Base-by-base conservation (phyloP, 2,113 vertebrate genomes). In the Dermatemys mawii region DNA sequence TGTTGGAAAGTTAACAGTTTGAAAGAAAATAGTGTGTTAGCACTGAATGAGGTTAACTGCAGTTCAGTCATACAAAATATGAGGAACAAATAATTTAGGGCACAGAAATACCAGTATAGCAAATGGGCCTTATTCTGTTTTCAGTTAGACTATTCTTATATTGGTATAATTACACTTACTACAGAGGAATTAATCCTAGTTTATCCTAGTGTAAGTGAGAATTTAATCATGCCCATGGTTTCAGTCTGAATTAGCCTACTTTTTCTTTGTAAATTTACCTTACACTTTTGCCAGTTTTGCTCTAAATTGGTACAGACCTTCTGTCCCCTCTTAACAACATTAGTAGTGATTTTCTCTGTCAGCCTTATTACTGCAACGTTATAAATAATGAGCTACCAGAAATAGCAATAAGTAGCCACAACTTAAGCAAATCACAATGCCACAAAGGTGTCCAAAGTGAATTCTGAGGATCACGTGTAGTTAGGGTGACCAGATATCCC, bases 11-110 rank as follows among this genome's bases (percentile, higher is more conserved):
- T 93, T 96, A 92, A 95, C n/a, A 49, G 2, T 85, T 84, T 78
- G 88, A 91, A 82, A 5, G 8, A 92, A 96, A 96, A 93, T 93
- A 95, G 80, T 73, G 48, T 16, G 22, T 63, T 93, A 76, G 93
- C 81, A 4, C 22, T 89, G 92, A 93, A 92, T 54, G 91, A 95
- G 90, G 94, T 95, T 97, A 96, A 96, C 90, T 94, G 91, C 85
- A 91, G 92, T 96, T 96, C 94, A 91, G 38, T 86, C 63, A 16
- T 84, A 76, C 14, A 0, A 1, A 90, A 95, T 83, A 88, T 0
- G 1, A 95, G 90, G 76, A 93, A 3, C 54, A 67, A 75, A 63
- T 70, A 67, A 92, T 27, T 27, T 89, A 63, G 55, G 73, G 84
- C 35, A 17, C 53, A 44, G n/a, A 19, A 29, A 82, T 27, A 14